Conservation (phyloP, 2,888 invertebrate species). For the Folsomia candida region DNA sequence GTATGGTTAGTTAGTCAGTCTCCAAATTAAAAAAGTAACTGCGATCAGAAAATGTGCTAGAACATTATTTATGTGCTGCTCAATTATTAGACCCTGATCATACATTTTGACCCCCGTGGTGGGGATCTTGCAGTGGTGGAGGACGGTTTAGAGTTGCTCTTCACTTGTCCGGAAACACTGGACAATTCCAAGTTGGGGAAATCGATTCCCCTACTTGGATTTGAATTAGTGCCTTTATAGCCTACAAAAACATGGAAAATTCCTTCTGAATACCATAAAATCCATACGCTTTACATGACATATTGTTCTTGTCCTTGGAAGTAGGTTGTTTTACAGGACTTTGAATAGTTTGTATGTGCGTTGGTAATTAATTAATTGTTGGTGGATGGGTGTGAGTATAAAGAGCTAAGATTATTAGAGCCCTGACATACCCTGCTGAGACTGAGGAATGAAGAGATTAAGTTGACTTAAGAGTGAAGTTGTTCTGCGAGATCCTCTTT, state of each 20-base stretch:
- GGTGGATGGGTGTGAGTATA: no score
- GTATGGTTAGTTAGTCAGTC: no score
- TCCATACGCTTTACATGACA: no score
- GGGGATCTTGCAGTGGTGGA: slow-evolving; percentile 37
- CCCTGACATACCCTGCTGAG: slow-evolving; percentile 73
- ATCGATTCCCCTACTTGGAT: slow-evolving; percentile 43
- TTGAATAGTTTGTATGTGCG: no score
- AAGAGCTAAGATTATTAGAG: no score
- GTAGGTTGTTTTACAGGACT: no score
- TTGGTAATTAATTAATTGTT: no score
- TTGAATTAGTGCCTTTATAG: slow-evolving; percentile 55
- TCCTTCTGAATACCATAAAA: no score
- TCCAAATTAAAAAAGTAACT: no score
- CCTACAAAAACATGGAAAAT: slow-evolving; percentile 62
- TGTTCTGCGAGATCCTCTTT: slow-evolving; percentile 83
- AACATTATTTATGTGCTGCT: no score
- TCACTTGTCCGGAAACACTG: slow-evolving; percentile 34
- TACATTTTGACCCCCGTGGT: slow-evolving; percentile 51
- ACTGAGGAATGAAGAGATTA: slow-evolving; percentile 92
- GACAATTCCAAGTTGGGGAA: slow-evolving; percentile 45
- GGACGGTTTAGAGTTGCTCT: slow-evolving; percentile 39
- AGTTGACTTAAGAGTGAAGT: slow-evolving; percentile 81
- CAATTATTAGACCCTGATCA: not conserved
- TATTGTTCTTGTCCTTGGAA: no score
- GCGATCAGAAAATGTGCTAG: not conserved